Percentiles rank a stretch among this genome's conserved stretches.
These are phyloP conservation scores for Ciconia maguari DNA, from an alignment of 2,113 vertebrate species.

Conservation along the genomic window DNA sequence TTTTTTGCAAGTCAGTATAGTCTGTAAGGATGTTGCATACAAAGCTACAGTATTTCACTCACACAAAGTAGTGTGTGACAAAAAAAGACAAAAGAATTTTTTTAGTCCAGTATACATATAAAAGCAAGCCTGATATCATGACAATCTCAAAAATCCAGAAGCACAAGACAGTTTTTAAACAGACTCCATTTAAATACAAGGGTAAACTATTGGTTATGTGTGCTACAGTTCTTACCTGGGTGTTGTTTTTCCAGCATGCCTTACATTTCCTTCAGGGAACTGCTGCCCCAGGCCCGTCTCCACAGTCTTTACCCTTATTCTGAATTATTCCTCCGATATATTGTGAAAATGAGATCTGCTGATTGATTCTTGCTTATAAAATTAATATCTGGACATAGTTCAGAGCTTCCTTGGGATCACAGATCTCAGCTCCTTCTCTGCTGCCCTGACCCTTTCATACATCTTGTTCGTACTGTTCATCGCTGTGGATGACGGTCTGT, in stretches of 20 bases:
- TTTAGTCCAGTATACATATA: background rate
- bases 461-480: background rate
- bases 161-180: background rate
- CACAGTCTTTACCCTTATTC: background rate
- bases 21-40: background rate
- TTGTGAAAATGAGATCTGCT: background rate
- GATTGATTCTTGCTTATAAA: background rate
- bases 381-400: background rate
- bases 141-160: background rate
- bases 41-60: background rate
- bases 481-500: rapidly evolving
- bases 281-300: background rate
- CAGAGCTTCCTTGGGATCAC: background rate
- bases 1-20: background rate
- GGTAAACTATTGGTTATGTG: background rate
- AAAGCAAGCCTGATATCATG: background rate
- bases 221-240: background rate
- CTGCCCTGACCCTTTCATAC: background rate
- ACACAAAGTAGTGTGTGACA: rapidly evolving
- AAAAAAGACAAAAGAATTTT: background rate
- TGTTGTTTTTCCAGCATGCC: background rate
- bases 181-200: background rate
- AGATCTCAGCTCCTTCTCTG: background rate
- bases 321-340: background rate
- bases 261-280: rapidly evolving